A percentile compares a stretch with the other conserved stretches of the same genome.
These are phyloP conservation scores for Mercenaria mercenaria DNA, from an alignment of 1,140 invertebrate species.

Conservation along the genomic window DNA sequence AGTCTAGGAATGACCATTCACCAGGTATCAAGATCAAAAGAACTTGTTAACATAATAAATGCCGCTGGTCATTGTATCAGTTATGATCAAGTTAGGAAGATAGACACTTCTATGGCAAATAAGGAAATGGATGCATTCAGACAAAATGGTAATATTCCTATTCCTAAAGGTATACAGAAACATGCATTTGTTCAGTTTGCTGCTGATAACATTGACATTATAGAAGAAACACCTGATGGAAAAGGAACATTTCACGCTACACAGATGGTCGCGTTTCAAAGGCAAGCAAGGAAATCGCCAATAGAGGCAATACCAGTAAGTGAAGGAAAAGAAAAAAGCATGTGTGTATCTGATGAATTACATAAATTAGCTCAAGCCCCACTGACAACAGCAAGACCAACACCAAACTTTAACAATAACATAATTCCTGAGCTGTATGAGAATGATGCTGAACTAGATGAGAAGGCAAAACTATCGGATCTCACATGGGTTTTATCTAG, in stretches of 20 bases:
- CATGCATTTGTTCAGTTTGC: not conserved
- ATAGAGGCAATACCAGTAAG: no score
- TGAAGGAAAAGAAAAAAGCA: no score
- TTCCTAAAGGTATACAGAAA: not conserved
- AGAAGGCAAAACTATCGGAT: not conserved
- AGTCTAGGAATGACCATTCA: no score
- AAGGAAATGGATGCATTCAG: not conserved
- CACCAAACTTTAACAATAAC: no score
- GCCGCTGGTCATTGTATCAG: conserved; percentile 35
- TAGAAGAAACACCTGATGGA: no score
- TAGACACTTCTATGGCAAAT: not conserved
- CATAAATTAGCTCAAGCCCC: no score
- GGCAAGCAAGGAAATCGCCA: no score
- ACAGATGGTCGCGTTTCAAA: conserved; percentile 1
- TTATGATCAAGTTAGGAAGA: not conserved
- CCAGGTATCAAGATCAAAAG: no score
- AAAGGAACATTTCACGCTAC: conserved; percentile 26
- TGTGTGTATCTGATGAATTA: not conserved
- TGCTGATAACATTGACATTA: conserved; percentile 41
- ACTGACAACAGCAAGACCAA: no score
- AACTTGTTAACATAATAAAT: no score
- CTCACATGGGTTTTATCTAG: no score
- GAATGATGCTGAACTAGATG: not conserved
- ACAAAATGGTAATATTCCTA: not conserved
- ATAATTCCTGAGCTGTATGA: not conserved